Evolutionary conservation across 2,113 vertebrate genomes (phyloP).

Genomic region (Etia nguti): DNA sequence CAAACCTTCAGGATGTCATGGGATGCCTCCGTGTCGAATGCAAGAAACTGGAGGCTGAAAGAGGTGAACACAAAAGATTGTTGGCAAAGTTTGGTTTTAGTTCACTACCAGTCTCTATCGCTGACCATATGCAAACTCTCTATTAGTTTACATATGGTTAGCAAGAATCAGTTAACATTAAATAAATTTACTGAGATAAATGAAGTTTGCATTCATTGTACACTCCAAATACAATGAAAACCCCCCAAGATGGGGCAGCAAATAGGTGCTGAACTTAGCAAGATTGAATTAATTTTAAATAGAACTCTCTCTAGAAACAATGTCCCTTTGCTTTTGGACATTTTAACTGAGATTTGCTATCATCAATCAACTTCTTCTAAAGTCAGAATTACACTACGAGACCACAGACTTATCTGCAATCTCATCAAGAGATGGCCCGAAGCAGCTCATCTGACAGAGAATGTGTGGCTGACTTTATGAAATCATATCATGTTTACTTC

Average conservation of each 20-base stretch:
- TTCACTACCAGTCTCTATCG: background rate
- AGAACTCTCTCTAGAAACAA: background rate
- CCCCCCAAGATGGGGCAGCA: background rate
- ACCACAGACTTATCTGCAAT: constrained; percentile 18
- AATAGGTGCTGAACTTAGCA: background rate
- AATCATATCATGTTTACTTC: constrained; percentile 48
- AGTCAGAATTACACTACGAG: background rate
- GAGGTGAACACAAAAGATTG: background rate
- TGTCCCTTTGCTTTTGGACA: background rate
- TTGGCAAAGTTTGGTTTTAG: background rate
- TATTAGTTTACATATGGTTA: background rate
- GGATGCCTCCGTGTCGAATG: constrained; percentile 96
- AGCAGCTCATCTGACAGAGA: constrained; percentile 16
- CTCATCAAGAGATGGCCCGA: constrained; percentile 18
- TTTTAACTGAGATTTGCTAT: constrained; percentile 8
- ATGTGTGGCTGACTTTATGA: constrained; percentile 14
- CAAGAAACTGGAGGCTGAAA: constrained; percentile 91
- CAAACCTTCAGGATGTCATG: constrained; percentile 96
- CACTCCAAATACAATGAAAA: background rate
- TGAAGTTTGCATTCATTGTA: background rate
- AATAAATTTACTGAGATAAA: background rate
- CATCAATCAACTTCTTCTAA: constrained; percentile 24
- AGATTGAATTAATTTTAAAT: background rate
- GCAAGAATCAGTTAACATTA: background rate
- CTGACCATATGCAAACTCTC: background rate